Evolutionary conservation across 2,797 vertebrate genomes (phyloP), one percentile per base, ranked within the genome.

Genomic region (Sphaeramia orbicularis): DNA sequence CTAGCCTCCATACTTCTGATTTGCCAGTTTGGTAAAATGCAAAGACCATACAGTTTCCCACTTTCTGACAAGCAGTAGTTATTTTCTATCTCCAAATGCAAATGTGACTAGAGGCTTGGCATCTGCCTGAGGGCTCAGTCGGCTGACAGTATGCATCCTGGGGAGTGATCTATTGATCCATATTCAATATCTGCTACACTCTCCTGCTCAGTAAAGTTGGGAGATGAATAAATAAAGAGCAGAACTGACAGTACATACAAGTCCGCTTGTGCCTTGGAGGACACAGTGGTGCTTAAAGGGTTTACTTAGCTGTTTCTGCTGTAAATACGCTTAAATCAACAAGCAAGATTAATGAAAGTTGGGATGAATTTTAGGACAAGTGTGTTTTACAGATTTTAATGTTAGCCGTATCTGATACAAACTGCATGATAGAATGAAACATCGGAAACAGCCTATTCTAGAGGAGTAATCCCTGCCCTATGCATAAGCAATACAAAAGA

Each of bases 121-220:
- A 74, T 86, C 79, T 89, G 85, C 86, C 89, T 83, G 81, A 83
- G 81, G 89, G 89, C 91, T 87, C 82, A 75, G 85, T 75, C 66
- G 88, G 80, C 81, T 92, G 93, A 93, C 92, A 93, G 90, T 81
- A 82, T 84, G 87, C 79, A 90, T 91, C 91, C 89, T 84, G 89
- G 83, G 87, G 91, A 90, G 90, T 90, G 86, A 88, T 88, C 88
- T 89, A 93, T 91, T 90, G 90, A 93, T 92, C 86, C 88, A 92
- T 92, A 91, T 91, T 92, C 86, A 90, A 90, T 90, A 91, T 92
- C 78, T 92, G 85, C 89, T 81, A 69, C 86, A 83, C 83, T 90
- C 79, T 76, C 80, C 71, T 74, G 88, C 86, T 86, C 86, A 78
- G 78, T 82, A 87, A 92, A 91, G 89, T 92, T 91, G 83, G 78